Base-by-base conservation (phyloP, 2,888 invertebrate species). In the Tenthredo mesomela region DNA sequence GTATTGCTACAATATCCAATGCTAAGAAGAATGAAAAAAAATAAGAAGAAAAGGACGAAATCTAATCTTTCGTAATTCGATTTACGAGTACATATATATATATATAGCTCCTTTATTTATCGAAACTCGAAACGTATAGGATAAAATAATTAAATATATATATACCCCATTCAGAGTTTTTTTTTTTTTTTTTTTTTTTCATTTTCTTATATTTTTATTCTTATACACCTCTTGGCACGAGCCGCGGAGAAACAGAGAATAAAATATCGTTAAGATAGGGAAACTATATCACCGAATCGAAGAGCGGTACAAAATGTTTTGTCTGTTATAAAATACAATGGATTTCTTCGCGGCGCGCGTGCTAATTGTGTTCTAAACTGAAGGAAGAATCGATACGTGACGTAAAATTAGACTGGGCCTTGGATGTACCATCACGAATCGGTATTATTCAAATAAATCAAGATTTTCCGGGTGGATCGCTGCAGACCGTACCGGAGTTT, bases 391-490 rank as follows among this genome's bases (percentile, higher is more conserved):
- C 65, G 58, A 47, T 75, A 77, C 50, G 73, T 77, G 75, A 40
- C 84, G 75, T 33, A n/a, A 37, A 58, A 54, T 47, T 21, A 37
- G 4, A 43, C 18, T 15, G 21, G 15, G 54, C 10, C 33, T 37
- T 10, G 7, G 25, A 9, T 21, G 58, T 29, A 29, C 78, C 78
- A 78, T 78, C 15, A 58, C 54, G 54, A 58, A 78, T 58, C 18
- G 40, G 9, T 37, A 75, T 78, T 84, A 84, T 84, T 78, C 43
- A 78, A 78, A 84, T 78, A 50, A 58, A 77, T 84, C 84, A 84
- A 80, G 77, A 33, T 84, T 78, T 75, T 75, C 75, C 75, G 75
- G 47, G 7, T 29, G 25, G 5, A 25, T 47, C 25, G n/a, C n/a
- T n/a, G n/a, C n/a, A 37, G 9, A 29, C 4, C 70, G 33, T 70